These are phyloP conservation scores for Drosophila lutescens DNA, from an alignment of 2,888 invertebrate species.

Conservation along the genomic window DNA sequence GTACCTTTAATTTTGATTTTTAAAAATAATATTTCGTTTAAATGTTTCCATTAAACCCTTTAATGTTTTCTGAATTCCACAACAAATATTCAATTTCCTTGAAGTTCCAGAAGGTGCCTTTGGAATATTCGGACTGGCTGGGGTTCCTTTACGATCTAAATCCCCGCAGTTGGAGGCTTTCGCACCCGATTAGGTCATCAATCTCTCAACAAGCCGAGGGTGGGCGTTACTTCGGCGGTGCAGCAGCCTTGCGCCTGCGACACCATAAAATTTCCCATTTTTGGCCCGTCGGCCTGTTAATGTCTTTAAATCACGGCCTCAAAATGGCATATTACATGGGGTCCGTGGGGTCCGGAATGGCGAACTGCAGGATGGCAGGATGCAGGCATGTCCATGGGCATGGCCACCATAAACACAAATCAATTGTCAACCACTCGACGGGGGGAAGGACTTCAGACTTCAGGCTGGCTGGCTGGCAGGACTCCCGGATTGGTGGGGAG, in stretches of 20 bases:
- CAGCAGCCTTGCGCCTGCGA: constrained; percentile 22
- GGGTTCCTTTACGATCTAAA: neutral
- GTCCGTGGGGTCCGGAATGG: neutral
- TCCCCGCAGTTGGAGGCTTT: neutral
- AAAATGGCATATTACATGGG: constrained; percentile 70
- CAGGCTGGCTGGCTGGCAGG: constrained; percentile 15
- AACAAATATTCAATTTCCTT: neutral
- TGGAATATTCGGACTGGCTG: neutral
- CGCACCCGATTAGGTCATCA: constrained; percentile 32
- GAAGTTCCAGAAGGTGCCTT: neutral
- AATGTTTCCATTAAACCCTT: neutral
- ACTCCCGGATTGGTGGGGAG: constrained; percentile 10
- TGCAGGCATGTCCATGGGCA: constrained; percentile 26
- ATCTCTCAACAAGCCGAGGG: constrained; percentile 15
- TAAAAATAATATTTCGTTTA: too few species aligned
- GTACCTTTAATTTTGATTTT: too few species aligned
- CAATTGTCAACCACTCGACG: constrained; percentile 77
- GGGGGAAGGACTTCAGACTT: constrained; percentile 42
- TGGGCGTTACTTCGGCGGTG: constrained; percentile 16
- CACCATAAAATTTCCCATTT: constrained; percentile 41
- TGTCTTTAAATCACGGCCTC: constrained; percentile 74
- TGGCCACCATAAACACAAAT: constrained; percentile 72
- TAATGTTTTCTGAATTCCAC: neutral
- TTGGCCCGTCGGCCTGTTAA: constrained; percentile 43
- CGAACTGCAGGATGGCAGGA: neutral